phyloP scores from a whole-genome alignment of 2,888 invertebrate species.

The Gisinianus flammeolus region DNA sequence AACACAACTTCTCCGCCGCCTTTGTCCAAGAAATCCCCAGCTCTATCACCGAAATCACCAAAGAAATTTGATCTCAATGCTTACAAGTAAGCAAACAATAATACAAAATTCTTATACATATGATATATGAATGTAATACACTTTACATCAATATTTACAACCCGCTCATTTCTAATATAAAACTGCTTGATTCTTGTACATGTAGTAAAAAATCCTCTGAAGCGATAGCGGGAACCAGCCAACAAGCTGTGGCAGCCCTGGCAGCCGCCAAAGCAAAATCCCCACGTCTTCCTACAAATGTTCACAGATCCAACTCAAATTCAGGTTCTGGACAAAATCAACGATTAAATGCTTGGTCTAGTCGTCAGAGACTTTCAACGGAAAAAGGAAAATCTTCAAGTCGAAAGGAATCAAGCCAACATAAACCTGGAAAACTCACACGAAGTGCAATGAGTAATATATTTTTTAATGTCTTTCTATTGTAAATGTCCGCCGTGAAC shows the following conservation, averaged over 20 bases:
- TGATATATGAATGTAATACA: background rate
- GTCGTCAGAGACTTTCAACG: conserved; percentile 40
- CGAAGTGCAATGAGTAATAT: conserved; percentile 56
- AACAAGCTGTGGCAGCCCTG: conserved; percentile 42
- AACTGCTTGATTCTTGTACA: conserved; percentile 7
- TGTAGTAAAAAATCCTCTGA: conserved; percentile 48
- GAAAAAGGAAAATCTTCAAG: conserved; percentile 42
- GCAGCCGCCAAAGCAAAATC: conserved; percentile 44
- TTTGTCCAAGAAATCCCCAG: conserved; percentile 45
- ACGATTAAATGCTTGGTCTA: conserved; percentile 38
- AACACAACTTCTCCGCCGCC: conserved; percentile 43
- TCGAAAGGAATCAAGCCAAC: conserved; percentile 38
- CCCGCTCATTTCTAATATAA: background rate
- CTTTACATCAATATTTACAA: background rate
- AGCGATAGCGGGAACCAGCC: conserved; percentile 48
- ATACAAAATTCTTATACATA: background rate
- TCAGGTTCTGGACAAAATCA: conserved; percentile 54
- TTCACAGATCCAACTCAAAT: conserved; percentile 54
- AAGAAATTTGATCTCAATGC: conserved; percentile 58
- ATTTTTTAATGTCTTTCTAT: background rate
- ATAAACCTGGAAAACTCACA: conserved; percentile 54
- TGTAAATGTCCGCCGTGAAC: background rate
- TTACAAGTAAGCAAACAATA: conserved; percentile 55
- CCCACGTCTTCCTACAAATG: conserved; percentile 44
- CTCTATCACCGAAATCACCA: conserved; percentile 51